Conservation (phyloP, 2,113 vertebrate genomes). For the Pseudopipra pipra region DNA sequence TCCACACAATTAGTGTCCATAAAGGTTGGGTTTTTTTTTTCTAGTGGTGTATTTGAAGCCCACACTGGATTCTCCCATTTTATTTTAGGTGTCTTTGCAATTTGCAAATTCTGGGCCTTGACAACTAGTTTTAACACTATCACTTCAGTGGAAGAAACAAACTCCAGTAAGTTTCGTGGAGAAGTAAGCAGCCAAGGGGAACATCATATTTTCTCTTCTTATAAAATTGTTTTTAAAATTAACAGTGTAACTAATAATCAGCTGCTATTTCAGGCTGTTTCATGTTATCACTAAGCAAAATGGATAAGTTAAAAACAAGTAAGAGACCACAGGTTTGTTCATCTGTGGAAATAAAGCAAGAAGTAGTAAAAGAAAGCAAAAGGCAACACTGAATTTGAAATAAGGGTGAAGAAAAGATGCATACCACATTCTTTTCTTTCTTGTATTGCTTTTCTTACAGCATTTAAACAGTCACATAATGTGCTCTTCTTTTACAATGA, state of each 20-base stretch:
- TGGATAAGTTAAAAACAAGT: neutral
- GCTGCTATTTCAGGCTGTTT: neutral
- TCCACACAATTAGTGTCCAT: neutral
- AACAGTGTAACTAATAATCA: neutral
- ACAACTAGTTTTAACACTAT: neutral
- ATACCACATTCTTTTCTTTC: neutral
- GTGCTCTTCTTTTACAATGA: neutral
- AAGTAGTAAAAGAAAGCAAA: neutral
- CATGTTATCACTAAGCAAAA: neutral
- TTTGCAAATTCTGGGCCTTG: neutral
- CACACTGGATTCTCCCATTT: neutral
- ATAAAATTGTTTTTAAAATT: neutral
- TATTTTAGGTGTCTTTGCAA: neutral
- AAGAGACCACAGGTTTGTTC: neutral
- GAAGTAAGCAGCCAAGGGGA: neutral
- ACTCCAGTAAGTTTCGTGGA: neutral
- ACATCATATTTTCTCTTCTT: neutral
- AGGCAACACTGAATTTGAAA: neutral
- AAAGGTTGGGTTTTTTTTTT: neutral
- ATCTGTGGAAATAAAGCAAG: neutral
- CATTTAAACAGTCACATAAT: neutral
- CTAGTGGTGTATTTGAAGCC: neutral
- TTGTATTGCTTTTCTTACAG: neutral
- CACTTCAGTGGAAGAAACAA: neutral
- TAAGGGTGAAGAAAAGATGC: neutral